Conservation (phyloP, 2,888 invertebrate genomes). For the Lasioglossum vierecki region DNA sequence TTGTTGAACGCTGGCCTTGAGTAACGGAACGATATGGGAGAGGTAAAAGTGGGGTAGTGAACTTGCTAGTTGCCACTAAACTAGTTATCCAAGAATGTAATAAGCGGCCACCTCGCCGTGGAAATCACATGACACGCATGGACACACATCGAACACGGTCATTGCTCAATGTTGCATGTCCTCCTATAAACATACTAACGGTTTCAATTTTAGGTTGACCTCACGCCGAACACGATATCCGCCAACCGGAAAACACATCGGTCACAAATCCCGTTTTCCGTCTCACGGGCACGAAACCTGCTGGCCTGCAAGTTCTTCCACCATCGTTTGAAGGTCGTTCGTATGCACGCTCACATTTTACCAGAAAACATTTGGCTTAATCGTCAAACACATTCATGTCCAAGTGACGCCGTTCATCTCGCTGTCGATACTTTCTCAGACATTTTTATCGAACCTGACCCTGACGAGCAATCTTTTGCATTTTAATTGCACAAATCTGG, state of each 20-base stretch:
- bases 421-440: not conserved
- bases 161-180: constrained; percentile 76
- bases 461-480: no score
- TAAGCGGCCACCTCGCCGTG: constrained; percentile 53
- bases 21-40: constrained; percentile 34
- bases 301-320: not conserved
- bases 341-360: not conserved
- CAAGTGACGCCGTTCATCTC: not conserved
- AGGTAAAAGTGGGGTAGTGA: constrained; percentile 71
- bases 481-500: no score
- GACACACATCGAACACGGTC: constrained; percentile 73
- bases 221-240: not conserved
- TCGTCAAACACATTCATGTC: not conserved
- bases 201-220: constrained; percentile 29
- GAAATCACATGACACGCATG: constrained; percentile 75
- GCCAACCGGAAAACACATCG: not conserved
- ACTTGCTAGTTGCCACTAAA: constrained; percentile 63
- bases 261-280: constrained; percentile 7
- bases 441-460: no score
- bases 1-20: constrained; percentile 54
- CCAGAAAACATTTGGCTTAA: not conserved
- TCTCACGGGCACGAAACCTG: constrained; percentile 5
- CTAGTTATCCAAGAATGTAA: constrained; percentile 67
- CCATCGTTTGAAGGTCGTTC: not conserved
- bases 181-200: constrained; percentile 46